These are phyloP conservation scores for Mohoua ochrocephala DNA, from an alignment of 2,113 vertebrate species.

Conservation along the genomic window DNA sequence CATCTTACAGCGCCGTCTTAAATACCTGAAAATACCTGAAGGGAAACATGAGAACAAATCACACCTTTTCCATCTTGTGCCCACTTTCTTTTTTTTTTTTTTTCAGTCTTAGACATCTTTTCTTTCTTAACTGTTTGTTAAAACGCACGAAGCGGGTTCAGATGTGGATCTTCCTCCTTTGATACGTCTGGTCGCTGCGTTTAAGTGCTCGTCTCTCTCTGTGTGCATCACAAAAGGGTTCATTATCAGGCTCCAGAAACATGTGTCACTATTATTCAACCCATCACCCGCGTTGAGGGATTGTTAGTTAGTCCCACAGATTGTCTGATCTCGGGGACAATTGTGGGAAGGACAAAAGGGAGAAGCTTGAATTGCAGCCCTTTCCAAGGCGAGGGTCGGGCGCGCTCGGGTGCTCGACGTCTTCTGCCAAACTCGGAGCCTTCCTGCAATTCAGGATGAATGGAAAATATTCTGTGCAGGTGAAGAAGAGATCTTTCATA, in stretches of 20 bases:
- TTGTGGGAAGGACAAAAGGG: not conserved
- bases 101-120: not conserved
- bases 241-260: not conserved
- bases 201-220: not conserved
- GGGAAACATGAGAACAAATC: not conserved
- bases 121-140: not conserved
- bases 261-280: not conserved
- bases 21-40: not conserved
- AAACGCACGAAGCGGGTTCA: accelerated
- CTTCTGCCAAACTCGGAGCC: not conserved
- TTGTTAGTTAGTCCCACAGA: not conserved
- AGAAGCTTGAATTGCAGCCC: not conserved
- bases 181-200: accelerated
- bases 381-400: accelerated
- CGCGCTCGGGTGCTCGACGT: not conserved
- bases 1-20: not conserved
- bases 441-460: not conserved
- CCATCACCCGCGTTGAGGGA: not conserved
- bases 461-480: not conserved
- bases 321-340: not conserved
- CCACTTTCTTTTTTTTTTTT: not conserved
- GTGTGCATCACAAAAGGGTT: not conserved
- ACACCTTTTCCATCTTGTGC: not conserved
- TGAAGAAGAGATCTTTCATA: not conserved
- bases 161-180: not conserved